Conservation (phyloP, 2,113 vertebrate species). For the Sialia sialis region DNA sequence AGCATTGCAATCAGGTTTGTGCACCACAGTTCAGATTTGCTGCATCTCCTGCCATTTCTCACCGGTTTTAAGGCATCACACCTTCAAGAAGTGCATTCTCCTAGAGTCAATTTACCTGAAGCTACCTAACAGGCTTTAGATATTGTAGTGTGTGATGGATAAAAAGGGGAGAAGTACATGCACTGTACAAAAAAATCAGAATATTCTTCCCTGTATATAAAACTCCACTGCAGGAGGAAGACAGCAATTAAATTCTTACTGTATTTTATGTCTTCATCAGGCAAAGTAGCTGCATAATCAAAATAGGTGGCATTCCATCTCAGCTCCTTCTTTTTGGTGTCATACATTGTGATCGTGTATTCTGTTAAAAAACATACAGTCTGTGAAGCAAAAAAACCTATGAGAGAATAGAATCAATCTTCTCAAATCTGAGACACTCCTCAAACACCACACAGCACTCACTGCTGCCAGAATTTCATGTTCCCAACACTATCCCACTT, state of each 20-base stretch:
- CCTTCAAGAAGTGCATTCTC: neutral
- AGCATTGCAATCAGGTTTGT: accelerated
- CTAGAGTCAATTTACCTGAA: neutral
- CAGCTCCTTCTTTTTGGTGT: constrained; percentile 94
- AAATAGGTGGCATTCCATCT: constrained; percentile 98
- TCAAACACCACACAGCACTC: neutral
- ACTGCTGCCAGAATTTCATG: neutral
- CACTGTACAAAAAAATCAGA: neutral
- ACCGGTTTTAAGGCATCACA: neutral
- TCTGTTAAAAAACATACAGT: constrained; percentile 75
- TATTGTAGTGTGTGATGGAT: neutral
- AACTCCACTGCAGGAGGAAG: neutral
- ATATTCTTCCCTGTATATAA: neutral
- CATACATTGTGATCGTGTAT: constrained; percentile 99
- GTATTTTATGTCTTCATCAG: constrained; percentile 89
- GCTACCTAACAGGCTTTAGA: neutral
- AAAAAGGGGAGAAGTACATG: neutral
- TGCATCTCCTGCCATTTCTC: neutral
- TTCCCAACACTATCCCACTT: neutral
- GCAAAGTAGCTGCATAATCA: constrained; percentile 91
- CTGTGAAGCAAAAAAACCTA: constrained; percentile 46
- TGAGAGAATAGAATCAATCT: neutral
- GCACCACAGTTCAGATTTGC: neutral
- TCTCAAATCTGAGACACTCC: neutral
- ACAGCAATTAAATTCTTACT: constrained; percentile 75